Base-by-base conservation (phyloP, 2,797 vertebrate genomes). In the Neosilurus hyrtlii region DNA sequence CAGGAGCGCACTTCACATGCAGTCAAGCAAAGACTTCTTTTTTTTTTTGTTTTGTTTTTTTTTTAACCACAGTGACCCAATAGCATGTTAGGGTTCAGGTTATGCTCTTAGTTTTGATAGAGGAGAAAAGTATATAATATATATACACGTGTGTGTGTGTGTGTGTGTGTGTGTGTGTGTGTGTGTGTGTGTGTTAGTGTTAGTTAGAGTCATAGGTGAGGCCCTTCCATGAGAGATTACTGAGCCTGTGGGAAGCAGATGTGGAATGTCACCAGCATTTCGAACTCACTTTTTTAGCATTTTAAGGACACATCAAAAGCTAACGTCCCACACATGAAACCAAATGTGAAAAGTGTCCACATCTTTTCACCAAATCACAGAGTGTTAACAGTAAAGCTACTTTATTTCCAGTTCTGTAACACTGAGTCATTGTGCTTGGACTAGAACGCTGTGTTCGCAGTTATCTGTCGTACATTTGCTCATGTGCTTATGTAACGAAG, bases 251-350 rank as follows among this genome's bases (percentile, higher is more conserved):
- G 26, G 65, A 79, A 2, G 5, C 54, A 57, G 11, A 20, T 62
- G 63, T 79, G 84, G 83, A 86, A 89, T 81, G 74, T 82, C 54
- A 76, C 61, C 56, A 82, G 35, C 30, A 30, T 30, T 30, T 30
- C 30, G 30, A 30, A 30, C 30, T 30, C 30, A 30, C 30, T 30
- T 30, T 30, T 30, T 30, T 59, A 24, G 77, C 4, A 20, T 52
- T 72, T 16, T 24, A 72, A 8, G 43, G 20, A 9, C 14, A 49
- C 12, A 18, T 26, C 10, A 52, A 20, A 20, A 15, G 35, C 54
- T 57, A 11, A 14, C 11, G 9, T 72, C 79, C n/a, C n/a, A 35
- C 14, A n/a, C 75, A 62, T 35, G 51, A 37, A 49, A 24, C 14
- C 12, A 51, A 51, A 30, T 30, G 30, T 30, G 30, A 14, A 73